Evolutionary conservation across 2,113 vertebrate species (phyloP), one percentile per base, ranked within the genome.

Genomic region (Zosterops japonicus): DNA sequence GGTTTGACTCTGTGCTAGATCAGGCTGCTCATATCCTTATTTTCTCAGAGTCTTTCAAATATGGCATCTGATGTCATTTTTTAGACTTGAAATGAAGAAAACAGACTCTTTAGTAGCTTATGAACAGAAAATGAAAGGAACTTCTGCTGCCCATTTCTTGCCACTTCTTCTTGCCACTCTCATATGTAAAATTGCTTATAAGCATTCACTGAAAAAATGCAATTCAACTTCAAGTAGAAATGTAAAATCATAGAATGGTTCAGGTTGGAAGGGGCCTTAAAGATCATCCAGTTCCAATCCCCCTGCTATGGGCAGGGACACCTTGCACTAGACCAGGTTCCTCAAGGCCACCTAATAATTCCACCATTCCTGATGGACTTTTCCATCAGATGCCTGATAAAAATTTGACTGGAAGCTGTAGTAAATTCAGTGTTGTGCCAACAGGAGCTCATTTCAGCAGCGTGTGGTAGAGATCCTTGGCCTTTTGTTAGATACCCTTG

Each of bases 381-480:
- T 72, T 72, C 61, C n/a, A 35, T 35, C 17, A 89, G 36, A 57
- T 69, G 16, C n/a, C 39, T 46, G 12, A 47, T 2, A 42, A 41
- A 61, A 79, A 6, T 39, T 84, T 69, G 50, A 31, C 16, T 24
- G 22, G 47, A 76, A 56, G 14, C 20, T 13, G 2, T 14, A 28
- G 33, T 22, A 79, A 91, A 70, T 17, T 60, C 7, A 0, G 3
- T 31, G 24, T 14, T 17, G 46, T 39, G 9, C 42, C 44, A 69
- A n/a, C 9, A 69, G 33, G 5, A 86, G 8, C 15, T 79, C 57
- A 46, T 44, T 50, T 61, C 27, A 87, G 10, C 42, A 76, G 28
- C 19, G 21, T 0, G 0, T 44, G 23, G 11, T 3, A 6, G 52
- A 59, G 22, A 74, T 20, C 6, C 14, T 55, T 28, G 19, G 31